Evolutionary conservation across 2,797 vertebrate genomes (phyloP).

Genomic region (Dendrocincla tyrannina): DNA sequence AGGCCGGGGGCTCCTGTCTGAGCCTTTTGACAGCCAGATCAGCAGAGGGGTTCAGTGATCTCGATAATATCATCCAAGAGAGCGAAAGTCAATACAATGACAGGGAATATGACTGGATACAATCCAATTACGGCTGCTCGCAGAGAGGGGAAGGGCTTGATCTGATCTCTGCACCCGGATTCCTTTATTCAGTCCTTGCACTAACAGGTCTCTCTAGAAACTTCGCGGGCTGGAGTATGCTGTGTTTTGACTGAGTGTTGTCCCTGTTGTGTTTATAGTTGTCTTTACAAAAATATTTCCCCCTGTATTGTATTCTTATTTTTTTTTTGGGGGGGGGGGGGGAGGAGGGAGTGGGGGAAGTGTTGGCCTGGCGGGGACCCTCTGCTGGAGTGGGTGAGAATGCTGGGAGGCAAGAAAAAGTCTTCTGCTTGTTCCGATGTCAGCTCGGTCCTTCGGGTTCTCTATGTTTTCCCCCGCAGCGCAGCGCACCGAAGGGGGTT

Average conservation of each 20-base stretch:
- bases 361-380: no score
- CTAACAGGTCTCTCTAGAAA: slow-evolving; percentile 55
- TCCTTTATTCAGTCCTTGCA: slow-evolving; percentile 26
- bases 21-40: slow-evolving; percentile 92
- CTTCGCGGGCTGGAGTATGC: background rate
- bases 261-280: background rate
- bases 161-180: slow-evolving; percentile 49
- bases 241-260: background rate
- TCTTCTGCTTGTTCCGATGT: background rate
- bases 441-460: background rate
- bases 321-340: background rate
- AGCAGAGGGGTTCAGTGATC: slow-evolving; percentile 88
- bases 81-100: slow-evolving; percentile 93
- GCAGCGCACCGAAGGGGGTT: background rate
- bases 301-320: background rate
- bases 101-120: slow-evolving; percentile 90
- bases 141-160: slow-evolving; percentile 69
- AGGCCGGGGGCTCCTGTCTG: slow-evolving; percentile 87
- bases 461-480: fast-evolving
- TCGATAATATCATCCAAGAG: slow-evolving; percentile 94
- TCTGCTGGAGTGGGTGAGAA: background rate
- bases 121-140: slow-evolving; percentile 94
- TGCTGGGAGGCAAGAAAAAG: background rate
- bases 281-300: background rate
- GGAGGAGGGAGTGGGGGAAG: no score